Evolutionary conservation across 2,113 vertebrate genomes (phyloP), one percentile per base, ranked within the genome.

Genomic region (Pterophyllum scalare): DNA sequence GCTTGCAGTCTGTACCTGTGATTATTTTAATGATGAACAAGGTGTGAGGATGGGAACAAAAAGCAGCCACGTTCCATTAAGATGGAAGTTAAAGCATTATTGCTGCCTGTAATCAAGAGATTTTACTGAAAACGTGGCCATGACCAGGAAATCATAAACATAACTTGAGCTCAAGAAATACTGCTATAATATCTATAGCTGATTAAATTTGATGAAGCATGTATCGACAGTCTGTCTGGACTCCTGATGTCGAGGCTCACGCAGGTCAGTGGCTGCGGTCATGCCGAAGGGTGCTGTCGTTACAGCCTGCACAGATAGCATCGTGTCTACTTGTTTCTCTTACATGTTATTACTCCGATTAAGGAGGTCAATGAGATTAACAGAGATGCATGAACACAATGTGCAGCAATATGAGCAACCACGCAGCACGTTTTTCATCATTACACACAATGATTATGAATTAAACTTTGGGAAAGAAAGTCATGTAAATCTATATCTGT

Each of bases 371-470:
- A 86, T 88, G 82, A 93, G 88, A 93, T 94, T 93, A 95, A 94
- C 88, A 93, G 87, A 94, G 94, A 95, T 90, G 90, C 89, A 95
- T 93, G 92, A 94, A 94, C 84, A 89, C 89, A 79, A 88, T 57
- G 87, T 80, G 84, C 72, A 40, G 91, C 77, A 83, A 93, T 95
- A 94, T 92, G 90, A 95, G 94, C 92, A 85, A 80, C 58, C 79
- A 59, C 81, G 38, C 74, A 9, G 78, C 86, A 64, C 77, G 85
- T 94, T 94, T 95, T 94, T 95, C 94, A 94, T 94, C 93, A 94
- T 94, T 94, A 93, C 81, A 77, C 75, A 54, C 91, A 86, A 93
- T 94, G 94, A 95, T 95, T 95, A 94, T 91, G 90, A 93, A 96
- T 95, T 94, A 88, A 91, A 93, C 82, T 87, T 78, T 58, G 82